Base-by-base conservation (phyloP, 2,113 vertebrate species). In the Otolemur garnettii region DNA sequence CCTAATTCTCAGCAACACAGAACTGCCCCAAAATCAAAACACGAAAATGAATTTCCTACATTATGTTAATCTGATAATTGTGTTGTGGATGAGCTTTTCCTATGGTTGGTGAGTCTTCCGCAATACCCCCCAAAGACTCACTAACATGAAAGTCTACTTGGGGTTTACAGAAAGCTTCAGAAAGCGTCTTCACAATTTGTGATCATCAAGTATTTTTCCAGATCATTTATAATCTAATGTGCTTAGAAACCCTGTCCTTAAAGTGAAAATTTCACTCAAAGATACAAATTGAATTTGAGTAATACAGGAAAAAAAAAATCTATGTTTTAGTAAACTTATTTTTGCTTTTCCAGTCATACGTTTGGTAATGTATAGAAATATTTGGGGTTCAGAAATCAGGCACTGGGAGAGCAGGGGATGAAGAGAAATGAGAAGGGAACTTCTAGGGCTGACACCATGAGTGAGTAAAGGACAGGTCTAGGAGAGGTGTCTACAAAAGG, bases 1-100 rank as follows among this genome's bases (percentile, higher is more conserved):
- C 35, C 60, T 75, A 53, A 57, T 2, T 18, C 12, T 38, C 33
- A 42, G 45, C 28, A 78, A 80, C 80, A 55, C 4, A 60, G 60
- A 79, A 80, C 7, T 24, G 77, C 21, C 7, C 19, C 4, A 30
- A 77, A 87, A 30, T 59, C 0, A 53, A 60, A n/a, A 78, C 38
- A 87, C 4, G 92, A 89, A 87, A 95, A 33, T 33, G 5, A 79
- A 50, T 45, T 82, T 77, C 85, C 78, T 74, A 35, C 59, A 17
- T 92, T 26, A 95, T 72, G 90, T 57, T 55, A 81, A 82, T 78
- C 74, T 74, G 28, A 68, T 77, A 84, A 90, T n/a, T 91, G 38
- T 75, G n/a, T 64, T 75, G 64, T 53, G 19, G 79, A 24, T 55
- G 22, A 85, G n/a, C 45, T 75, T 88, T 88, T 82, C 10, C 21